Evolutionary conservation across 2,888 invertebrate species (phyloP).

Genomic region (Dryomyza anilis): DNA sequence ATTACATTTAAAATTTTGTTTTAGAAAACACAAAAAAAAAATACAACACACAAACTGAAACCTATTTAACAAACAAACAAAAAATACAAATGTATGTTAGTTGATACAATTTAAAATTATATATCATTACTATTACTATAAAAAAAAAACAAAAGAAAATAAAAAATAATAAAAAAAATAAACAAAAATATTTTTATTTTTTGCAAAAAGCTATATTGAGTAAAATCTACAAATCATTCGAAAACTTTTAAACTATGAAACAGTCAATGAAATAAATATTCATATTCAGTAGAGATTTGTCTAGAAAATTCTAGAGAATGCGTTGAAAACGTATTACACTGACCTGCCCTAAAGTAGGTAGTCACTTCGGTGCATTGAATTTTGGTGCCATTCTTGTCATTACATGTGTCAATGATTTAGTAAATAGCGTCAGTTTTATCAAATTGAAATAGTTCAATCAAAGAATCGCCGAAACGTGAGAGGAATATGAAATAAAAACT

Average conservation of each 20-base stretch:
- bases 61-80: not conserved
- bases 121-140: constrained; percentile 1
- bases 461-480: too few relatives aligned
- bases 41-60: constrained; percentile 1
- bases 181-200: not conserved
- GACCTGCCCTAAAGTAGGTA: too few relatives aligned
- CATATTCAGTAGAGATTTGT: not conserved
- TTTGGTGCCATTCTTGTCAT: too few relatives aligned
- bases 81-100: constrained; percentile 15
- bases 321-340: too few relatives aligned
- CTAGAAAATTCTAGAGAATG: not conserved
- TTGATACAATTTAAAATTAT: constrained; percentile 16
- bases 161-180: constrained; percentile 1
- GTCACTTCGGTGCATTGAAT: too few relatives aligned
- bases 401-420: too few relatives aligned
- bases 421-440: too few relatives aligned
- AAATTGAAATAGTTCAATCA: too few relatives aligned
- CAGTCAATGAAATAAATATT: not conserved
- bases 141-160: constrained; percentile 10
- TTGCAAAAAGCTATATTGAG: too few relatives aligned
- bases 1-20: not conserved
- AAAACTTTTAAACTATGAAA: not conserved
- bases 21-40: constrained; percentile 9
- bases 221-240: too few relatives aligned
- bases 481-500: too few relatives aligned